Base-by-base conservation (phyloP, 1,140 invertebrate genomes). In the Drosophila hydei region DNA sequence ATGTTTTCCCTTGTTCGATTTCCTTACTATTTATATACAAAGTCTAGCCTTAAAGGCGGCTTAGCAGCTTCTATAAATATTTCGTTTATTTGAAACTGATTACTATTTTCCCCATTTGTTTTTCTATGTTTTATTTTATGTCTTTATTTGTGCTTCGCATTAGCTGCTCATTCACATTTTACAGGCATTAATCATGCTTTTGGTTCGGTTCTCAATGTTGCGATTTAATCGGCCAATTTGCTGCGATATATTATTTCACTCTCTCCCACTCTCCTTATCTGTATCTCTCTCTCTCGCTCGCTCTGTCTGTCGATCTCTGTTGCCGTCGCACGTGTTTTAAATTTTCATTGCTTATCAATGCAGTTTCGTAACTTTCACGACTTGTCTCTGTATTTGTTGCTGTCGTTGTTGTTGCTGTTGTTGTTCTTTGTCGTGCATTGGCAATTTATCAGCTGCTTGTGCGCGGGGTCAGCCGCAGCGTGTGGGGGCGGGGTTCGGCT, bases 311-410 rank as follows among this genome's bases (percentile, higher is more conserved):
- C 25, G n/a, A 27, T 30, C 1, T 16, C 18, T 18, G 8, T 43
- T 9, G n/a, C 25, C 18, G 18, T 5, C 21, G 40, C 48, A 69
- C 48, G 38, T 62, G 36, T 36, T 30, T 18, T 16, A 42, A 23
- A 27, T 59, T 65, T 65, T 67, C 27, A 36, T 50, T 64, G n/a
- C 52, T 72, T 72, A 72, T 72, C 69, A 45, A 58, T 58, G 62
- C 36, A 65, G 36, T 72, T 65, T 59, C 36, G 52, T 42, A 70
- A 65, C 62, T 71, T 71, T 58, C 61, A 62, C 65, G 50, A 69
- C 56, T 54, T 9, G 33, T 45, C 47, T 7, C 3, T 42, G 14
- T 64, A 12, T 45, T 40, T 58, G 42, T 55, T 52, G 50, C 52
- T 63, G 12, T 63, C 52, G 38, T 38, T 30, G 61, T 33, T 55